Evolutionary conservation across 2,888 invertebrate species (phyloP).

Genomic region (Muscina levida): DNA sequence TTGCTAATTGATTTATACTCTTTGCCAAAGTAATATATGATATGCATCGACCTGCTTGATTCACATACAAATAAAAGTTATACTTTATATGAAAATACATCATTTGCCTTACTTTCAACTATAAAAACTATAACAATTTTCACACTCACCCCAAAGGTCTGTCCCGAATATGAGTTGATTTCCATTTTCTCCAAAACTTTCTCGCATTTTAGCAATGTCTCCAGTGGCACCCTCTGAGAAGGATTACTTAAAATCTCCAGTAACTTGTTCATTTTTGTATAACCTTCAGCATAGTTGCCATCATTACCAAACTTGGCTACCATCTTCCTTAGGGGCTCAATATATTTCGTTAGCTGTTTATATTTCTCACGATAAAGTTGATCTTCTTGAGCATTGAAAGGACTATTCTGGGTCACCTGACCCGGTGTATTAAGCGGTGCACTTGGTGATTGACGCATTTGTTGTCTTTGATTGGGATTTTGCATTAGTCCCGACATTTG

Average conservation of each 20-base stretch:
- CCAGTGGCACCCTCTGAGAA: conserved; percentile 91
- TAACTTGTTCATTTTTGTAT: conserved; percentile 96
- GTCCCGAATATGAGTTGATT: conserved; percentile 75
- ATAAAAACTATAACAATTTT: too few relatives aligned
- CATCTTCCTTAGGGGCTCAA: conserved; percentile 94
- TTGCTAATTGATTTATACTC: too few relatives aligned
- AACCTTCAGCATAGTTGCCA: conserved; percentile 92
- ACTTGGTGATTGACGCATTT: conserved; percentile 89
- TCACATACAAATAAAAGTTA: too few relatives aligned
- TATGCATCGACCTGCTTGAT: too few relatives aligned
- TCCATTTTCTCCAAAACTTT: conserved; percentile 90
- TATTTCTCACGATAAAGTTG: conserved; percentile 96
- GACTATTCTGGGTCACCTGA: conserved; percentile 82
- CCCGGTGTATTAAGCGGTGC: conserved; percentile 91
- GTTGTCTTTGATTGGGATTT: conserved; percentile 81
- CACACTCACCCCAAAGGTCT: conserved; percentile 76
- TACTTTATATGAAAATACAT: too few relatives aligned
- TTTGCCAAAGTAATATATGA: too few relatives aligned
- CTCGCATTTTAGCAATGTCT: conserved; percentile 95
- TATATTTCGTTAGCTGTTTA: conserved; percentile 94
- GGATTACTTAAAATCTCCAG: conserved; percentile 95
- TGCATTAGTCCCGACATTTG: conserved; percentile 83
- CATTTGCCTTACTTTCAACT: too few relatives aligned
- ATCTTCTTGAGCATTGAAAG: conserved; percentile 88
- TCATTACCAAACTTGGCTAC: conserved; percentile 93